Percentiles rank a stretch among this genome's conserved stretches.
Evolutionary conservation across 1,140 invertebrate species (phyloP).

Genomic region (fruit fly (Drosophila melanogaster)): Release_6_plus_ISO1_MT NT_037436.4:6735501-6736000

Average conservation of each 20-base stretch:
- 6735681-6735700: constrained; percentile 60
- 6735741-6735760: constrained; percentile 40
- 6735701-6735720: constrained; percentile 59
- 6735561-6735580: constrained; percentile 26
- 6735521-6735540: constrained; percentile 13
- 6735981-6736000: constrained; percentile 56
- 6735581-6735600: constrained; percentile 12
- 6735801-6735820: constrained; percentile 57
- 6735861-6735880: constrained; percentile 88
- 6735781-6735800: constrained; percentile 54
- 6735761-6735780: constrained; percentile 40
- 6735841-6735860: constrained; percentile 84
- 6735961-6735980: constrained; percentile 56
- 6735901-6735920: constrained; percentile 71
- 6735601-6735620: constrained; percentile 63
- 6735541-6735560: neutral
- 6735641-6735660: constrained; percentile 48
- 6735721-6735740: constrained; percentile 34
- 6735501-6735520: neutral
- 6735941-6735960: constrained; percentile 52
- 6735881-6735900: constrained; percentile 86
- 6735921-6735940: constrained; percentile 65
- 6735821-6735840: constrained; percentile 53
- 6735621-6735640: constrained; percentile 29
- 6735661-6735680: constrained; percentile 26